Conservation (phyloP, 1,140 invertebrate genomes). For the Aricia agestis region DNA sequence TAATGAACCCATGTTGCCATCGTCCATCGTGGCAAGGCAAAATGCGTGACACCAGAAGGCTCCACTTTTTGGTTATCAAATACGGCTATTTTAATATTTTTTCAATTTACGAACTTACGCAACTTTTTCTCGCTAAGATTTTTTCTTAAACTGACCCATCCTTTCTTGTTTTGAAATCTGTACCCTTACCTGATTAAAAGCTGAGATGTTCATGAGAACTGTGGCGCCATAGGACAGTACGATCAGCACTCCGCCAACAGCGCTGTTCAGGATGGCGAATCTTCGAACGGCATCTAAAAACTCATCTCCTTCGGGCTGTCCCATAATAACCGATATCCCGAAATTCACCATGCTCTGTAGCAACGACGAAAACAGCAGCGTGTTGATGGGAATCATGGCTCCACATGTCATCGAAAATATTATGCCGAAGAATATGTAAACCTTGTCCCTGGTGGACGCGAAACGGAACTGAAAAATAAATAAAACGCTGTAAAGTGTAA, state of each 20-base stretch:
- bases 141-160: too few relatives aligned
- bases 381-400: slow-evolving; percentile 80
- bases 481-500: too few relatives aligned
- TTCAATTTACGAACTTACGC: too few relatives aligned
- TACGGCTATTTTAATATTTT: too few relatives aligned
- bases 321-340: slow-evolving; percentile 40
- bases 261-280: slow-evolving; percentile 78
- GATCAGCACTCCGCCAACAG: slow-evolving; percentile 78
- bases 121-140: too few relatives aligned
- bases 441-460: slow-evolving; percentile 77
- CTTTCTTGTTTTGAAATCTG: too few relatives aligned
- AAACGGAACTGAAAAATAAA: slow-evolving; percentile 78
- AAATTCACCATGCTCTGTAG: slow-evolving; percentile 74
- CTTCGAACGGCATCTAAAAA: slow-evolving; percentile 67
- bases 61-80: too few relatives aligned
- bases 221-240: slow-evolving; percentile 80
- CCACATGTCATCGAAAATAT: slow-evolving; percentile 79
- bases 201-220: slow-evolving; percentile 81
- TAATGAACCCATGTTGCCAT: too few relatives aligned
- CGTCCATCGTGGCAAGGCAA: too few relatives aligned
- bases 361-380: slow-evolving; percentile 82
- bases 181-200: slow-evolving; percentile 79
- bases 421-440: slow-evolving; percentile 77
- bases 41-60: too few relatives aligned
- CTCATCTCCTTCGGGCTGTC: slow-evolving; percentile 34